A percentile compares a stretch with the other conserved stretches of the same genome.
Conservation (phyloP, 1,140 invertebrate species). For the Macrotrachela quadricornifera region DNA sequence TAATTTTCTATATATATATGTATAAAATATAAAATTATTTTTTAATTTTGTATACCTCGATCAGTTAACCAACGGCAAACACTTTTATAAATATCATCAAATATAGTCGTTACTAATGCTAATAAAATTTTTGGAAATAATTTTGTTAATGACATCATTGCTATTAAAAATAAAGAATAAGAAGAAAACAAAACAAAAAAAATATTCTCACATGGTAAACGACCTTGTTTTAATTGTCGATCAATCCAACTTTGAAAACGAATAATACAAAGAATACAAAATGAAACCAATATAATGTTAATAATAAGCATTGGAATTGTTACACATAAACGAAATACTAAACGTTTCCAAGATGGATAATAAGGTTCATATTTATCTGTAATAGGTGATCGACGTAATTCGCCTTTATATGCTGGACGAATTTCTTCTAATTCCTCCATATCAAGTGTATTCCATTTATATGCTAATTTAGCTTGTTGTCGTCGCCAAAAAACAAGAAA, state of each 20-base stretch:
- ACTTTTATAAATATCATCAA: conserved; percentile 74
- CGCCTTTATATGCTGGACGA: conserved; percentile 19
- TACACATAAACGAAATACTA: conserved; percentile 62
- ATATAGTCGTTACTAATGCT: conserved; percentile 61
- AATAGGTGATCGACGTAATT: conserved; percentile 21
- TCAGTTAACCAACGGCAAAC: conserved; percentile 80
- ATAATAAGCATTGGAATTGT: conserved; percentile 59
- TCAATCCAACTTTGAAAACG: not conserved
- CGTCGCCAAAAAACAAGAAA: conserved; percentile 56
- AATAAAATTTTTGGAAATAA: conserved; percentile 70
- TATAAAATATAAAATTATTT: not conserved
- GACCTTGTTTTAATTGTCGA: conserved; percentile 13
- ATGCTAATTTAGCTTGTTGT: conserved; percentile 48
- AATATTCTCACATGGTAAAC: conserved; percentile 8
- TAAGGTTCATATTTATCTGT: conserved; percentile 65
- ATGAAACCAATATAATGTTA: conserved; percentile 52
- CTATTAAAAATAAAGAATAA: too few relatives aligned
- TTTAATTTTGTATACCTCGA: conserved; percentile 42
- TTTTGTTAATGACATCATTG: conserved; percentile 13
- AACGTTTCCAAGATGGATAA: conserved; percentile 65
- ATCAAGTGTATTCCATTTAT: conserved; percentile 63
- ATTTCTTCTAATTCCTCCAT: conserved; percentile 34
- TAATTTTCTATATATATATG: conserved; percentile 40
- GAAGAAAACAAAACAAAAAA: conserved; percentile 14
- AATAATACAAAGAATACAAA: not conserved